Evolutionary conservation across 2,113 vertebrate genomes (phyloP), one percentile per base, ranked within the genome.

Genomic region (Pedionomus torquatus): DNA sequence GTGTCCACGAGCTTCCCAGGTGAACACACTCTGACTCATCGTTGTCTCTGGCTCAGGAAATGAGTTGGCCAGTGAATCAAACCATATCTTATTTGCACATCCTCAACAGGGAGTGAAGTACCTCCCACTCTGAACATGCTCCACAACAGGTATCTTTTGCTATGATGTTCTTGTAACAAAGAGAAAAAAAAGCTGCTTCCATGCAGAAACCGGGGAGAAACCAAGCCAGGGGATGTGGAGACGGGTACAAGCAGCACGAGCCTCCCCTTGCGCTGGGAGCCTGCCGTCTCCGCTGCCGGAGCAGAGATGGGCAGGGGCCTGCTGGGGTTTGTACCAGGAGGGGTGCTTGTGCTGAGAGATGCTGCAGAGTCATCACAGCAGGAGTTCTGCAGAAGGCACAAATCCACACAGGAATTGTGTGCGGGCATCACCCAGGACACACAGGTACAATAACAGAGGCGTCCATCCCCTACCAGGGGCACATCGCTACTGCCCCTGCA

Each of bases 381-480:
- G 9, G 5, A 19, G 30, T 20, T 60, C 30, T 13, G 25, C 39
- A 10, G 13, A 33, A 51, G 18, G 17, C 14, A 49, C 33, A 71
- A 37, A 58, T 8, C 23, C n/a, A 17, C 33, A 6, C 12, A 15
- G 35, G 17, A 58, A n/a, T 1, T 9, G 10, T 2, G 16, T 5
- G 17, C n/a, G 39, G 39, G 54, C 26, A 13, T 11, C 19, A 24
- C n/a, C 37, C 21, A 35, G 31, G 39, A 20, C 46, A 24, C 7
- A 16, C 2, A 19, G 0, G 6, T 2, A 3, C 6, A 37, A 20
- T 0, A n/a, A 25, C 16, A 17, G n/a, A 15, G 18, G n/a, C 9
- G 25, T 7, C 37, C 44, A 3, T 21, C 6, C 64, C 51, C 49
- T 12, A 9, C 28, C 28, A 26, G n/a, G 4, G 23, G n/a, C 39